A percentile compares a stretch with the other conserved stretches of the same genome.
phyloP scores from a whole-genome alignment of 2,888 invertebrate species.

The Adelphocoris suturalis region DNA sequence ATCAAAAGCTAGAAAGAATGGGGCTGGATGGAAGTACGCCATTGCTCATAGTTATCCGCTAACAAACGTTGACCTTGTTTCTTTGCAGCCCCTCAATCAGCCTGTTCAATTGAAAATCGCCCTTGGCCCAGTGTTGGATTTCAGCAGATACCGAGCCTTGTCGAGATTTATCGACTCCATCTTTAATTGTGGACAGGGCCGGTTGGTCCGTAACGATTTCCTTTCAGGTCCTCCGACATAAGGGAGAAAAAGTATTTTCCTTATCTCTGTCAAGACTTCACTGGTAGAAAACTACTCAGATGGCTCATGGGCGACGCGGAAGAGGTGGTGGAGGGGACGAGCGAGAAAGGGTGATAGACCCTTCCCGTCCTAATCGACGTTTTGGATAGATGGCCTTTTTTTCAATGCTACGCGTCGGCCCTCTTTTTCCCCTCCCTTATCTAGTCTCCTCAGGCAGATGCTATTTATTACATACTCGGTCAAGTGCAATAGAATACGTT shows the following conservation, averaged over 20 bases:
- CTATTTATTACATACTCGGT: slow-evolving; percentile 4
- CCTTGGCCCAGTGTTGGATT: background rate
- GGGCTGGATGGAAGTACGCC: too few relatives aligned
- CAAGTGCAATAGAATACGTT: slow-evolving; percentile 11
- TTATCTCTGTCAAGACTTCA: slow-evolving; percentile 52
- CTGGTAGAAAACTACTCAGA: slow-evolving; percentile 47
- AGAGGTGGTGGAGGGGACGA: background rate
- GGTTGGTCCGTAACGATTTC: slow-evolving; percentile 48
- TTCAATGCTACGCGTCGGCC: background rate
- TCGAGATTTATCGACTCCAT: slow-evolving; percentile 58
- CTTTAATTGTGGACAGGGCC: slow-evolving; percentile 53
- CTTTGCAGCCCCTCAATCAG: background rate
- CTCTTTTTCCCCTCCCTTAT: background rate
- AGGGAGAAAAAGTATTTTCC: slow-evolving; percentile 56
- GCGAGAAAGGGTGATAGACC: slow-evolving; percentile 4
- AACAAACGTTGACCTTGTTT: background rate
- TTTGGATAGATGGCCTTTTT: slow-evolving; percentile 39
- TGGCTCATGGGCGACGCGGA: background rate
- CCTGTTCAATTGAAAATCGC: background rate
- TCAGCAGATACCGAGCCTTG: slow-evolving; percentile 42
- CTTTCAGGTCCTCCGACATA: slow-evolving; percentile 46
- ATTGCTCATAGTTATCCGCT: background rate
- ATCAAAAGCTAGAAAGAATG: too few relatives aligned
- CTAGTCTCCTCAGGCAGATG: slow-evolving; percentile 27
- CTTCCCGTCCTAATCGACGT: slow-evolving; percentile 41